Conservation (phyloP, 2,888 invertebrate genomes). For the Lasioglossum pauxillum region DNA sequence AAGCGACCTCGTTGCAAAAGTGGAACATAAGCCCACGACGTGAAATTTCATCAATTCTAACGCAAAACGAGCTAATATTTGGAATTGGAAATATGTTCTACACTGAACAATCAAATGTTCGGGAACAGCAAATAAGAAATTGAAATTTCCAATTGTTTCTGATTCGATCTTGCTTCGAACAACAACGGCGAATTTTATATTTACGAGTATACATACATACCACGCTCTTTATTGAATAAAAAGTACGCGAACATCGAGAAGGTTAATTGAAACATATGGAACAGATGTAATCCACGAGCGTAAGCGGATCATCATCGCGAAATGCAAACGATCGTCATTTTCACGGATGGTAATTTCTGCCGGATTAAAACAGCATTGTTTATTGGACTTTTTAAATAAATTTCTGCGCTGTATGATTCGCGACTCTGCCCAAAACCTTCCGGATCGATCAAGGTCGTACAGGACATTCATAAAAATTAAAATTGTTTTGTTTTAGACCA, state of each 20-base stretch:
- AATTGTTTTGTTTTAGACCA: not conserved
- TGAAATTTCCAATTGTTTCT: not conserved
- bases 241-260: not conserved
- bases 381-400: not conserved
- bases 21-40: not conserved
- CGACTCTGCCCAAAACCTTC: not conserved
- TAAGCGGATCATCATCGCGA: slow-evolving; percentile 1
- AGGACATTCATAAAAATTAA: not conserved
- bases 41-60: not conserved
- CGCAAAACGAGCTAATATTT: not conserved
- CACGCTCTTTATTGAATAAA: not conserved
- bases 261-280: not conserved
- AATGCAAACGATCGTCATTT: not conserved
- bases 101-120: not conserved
- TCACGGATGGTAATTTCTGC: not conserved
- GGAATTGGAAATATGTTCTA: not conserved
- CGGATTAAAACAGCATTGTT: not conserved
- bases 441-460: not conserved
- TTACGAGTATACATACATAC: not conserved
- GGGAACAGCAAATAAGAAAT: not conserved
- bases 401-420: not conserved
- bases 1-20: not conserved
- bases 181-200: not conserved
- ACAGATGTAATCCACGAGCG: not conserved
- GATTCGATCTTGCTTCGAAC: not conserved